A percentile compares a stretch with the other conserved stretches of the same genome.
These are phyloP conservation scores for Eucera pruinosa DNA, from an alignment of 2,888 invertebrate species.

Conservation along the genomic window DNA sequence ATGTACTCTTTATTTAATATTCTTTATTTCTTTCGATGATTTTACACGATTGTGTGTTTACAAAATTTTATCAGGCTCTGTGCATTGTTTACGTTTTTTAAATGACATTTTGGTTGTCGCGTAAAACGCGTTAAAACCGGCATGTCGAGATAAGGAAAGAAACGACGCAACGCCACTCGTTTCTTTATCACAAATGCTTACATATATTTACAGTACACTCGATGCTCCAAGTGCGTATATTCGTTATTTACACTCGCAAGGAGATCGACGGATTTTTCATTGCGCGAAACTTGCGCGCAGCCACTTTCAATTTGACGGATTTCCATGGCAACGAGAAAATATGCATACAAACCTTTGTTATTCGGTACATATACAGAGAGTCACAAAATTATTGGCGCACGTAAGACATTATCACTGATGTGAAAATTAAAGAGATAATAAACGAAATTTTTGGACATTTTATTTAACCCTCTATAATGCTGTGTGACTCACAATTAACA, in stretches of 20 bases:
- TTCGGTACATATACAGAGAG: too few species aligned
- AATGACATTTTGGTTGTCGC: constrained; percentile 1
- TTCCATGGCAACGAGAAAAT: not conserved
- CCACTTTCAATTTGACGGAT: not conserved
- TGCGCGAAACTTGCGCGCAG: not conserved
- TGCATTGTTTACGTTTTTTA: constrained; percentile 12
- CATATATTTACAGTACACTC: constrained; percentile 38
- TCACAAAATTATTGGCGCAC: too few species aligned
- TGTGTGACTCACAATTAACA: too few species aligned
- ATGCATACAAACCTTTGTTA: not conserved
- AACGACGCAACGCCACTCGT: constrained; percentile 11
- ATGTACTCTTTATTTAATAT: too few species aligned
- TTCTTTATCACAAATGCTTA: constrained; percentile 41
- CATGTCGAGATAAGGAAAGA: constrained; percentile 14
- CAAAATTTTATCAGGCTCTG: too few species aligned
- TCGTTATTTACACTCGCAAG: constrained; percentile 8
- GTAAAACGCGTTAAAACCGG: constrained; percentile 6
- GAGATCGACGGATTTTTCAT: constrained; percentile 10
- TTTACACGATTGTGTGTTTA: too few species aligned
- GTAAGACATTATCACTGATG: too few species aligned
- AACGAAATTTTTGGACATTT: too few species aligned
- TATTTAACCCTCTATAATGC: too few species aligned
- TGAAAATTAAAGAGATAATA: too few species aligned
- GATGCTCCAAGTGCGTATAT: constrained; percentile 17
- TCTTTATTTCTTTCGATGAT: too few species aligned